Evolutionary conservation across 2,797 vertebrate genomes (phyloP).

Genomic region (Falco biarmicus): DNA sequence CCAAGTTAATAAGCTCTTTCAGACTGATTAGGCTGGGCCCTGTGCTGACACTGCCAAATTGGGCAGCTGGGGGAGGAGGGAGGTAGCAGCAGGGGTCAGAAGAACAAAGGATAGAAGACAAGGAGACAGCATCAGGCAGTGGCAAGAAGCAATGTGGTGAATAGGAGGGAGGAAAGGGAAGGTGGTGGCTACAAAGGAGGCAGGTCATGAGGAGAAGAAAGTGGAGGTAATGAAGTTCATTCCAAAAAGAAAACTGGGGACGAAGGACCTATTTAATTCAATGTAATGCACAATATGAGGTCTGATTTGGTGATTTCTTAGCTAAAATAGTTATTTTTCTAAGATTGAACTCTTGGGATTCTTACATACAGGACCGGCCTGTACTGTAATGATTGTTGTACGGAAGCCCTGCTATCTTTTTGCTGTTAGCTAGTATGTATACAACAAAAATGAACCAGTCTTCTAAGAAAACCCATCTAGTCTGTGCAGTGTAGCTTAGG

Average conservation of each 20-base stretch:
- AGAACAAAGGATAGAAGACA: not conserved
- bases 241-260: not conserved
- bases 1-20: not conserved
- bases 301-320: not conserved
- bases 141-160: not conserved
- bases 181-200: not conserved
- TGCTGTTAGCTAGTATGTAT: not conserved
- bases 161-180: not conserved
- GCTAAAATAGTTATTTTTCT: not conserved
- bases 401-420: not conserved
- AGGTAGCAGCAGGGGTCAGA: not conserved
- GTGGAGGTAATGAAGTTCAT: not conserved
- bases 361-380: not conserved
- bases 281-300: not conserved
- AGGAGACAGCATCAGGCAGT: not conserved
- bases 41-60: constrained; percentile 19
- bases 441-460: not conserved
- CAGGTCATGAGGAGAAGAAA: not conserved
- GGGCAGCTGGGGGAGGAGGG: constrained; percentile 19
- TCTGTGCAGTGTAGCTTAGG: not conserved
- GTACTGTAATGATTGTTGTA: not conserved
- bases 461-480: not conserved
- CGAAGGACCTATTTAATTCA: not conserved
- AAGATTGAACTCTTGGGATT: not conserved
- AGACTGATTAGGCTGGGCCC: not conserved